These are phyloP conservation scores for Mormyrops boulengeri DNA, from an alignment of 2,797 vertebrate species.

Conservation along the genomic window DNA sequence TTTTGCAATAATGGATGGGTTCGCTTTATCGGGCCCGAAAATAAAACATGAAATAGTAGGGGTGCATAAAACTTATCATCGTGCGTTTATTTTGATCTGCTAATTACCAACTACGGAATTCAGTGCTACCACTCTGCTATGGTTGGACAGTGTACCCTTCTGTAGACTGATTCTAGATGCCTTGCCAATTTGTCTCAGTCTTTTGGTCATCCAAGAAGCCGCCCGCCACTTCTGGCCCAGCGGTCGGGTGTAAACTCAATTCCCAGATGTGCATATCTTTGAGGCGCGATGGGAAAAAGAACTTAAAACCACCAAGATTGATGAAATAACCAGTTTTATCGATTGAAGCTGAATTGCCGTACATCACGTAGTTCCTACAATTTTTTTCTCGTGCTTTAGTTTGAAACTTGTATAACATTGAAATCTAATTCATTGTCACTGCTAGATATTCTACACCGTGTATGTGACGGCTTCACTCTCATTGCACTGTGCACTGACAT, in stretches of 20 bases:
- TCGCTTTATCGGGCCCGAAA: neutral
- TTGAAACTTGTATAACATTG: neutral
- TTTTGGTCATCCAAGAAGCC: constrained; percentile 23
- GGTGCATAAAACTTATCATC: neutral
- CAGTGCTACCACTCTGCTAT: neutral
- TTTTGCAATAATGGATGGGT: neutral
- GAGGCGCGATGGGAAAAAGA: constrained; percentile 2
- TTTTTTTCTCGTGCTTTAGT: neutral
- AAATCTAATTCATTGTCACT: neutral
- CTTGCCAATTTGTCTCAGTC: constrained; percentile 29
- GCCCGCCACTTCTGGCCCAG: constrained; percentile 44
- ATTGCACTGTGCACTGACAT: neutral
- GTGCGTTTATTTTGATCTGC: neutral
- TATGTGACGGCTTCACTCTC: neutral
- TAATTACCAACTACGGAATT: neutral
- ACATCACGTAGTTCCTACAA: neutral
- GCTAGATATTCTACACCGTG: neutral
- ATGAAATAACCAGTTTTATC: constrained; percentile 8
- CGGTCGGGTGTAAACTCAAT: constrained; percentile 39
- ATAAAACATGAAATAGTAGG: neutral
- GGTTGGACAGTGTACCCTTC: constrained; percentile 35
- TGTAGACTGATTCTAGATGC: constrained; percentile 16
- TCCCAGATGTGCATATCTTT: constrained; percentile 46
- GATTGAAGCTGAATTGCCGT: neutral
- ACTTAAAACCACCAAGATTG: constrained; percentile 13